A percentile compares a stretch with the other conserved stretches of the same genome.
Evolutionary conservation across 2,888 invertebrate genomes (phyloP).

Genomic region (Polyommatus icarus): DNA sequence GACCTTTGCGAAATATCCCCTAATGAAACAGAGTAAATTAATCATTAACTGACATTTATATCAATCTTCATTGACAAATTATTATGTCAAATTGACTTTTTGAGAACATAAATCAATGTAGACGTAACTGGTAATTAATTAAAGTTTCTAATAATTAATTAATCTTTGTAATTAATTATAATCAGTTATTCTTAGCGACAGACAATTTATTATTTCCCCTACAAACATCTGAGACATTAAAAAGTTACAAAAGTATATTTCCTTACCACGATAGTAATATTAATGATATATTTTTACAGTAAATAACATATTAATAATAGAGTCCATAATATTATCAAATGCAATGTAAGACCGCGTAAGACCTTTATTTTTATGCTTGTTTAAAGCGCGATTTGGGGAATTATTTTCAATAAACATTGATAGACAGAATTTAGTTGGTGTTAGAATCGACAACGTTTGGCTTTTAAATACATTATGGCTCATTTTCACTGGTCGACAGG

Average conservation of each 20-base stretch:
- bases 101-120: not conserved
- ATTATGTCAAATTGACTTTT: not conserved
- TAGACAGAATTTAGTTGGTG: not conserved
- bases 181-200: not conserved
- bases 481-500: no score
- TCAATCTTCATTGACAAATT: slow-evolving; percentile 1
- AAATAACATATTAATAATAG: no score
- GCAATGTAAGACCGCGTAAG: no score
- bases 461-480: not conserved
- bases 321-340: no score
- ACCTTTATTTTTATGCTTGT: no score
- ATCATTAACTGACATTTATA: not conserved
- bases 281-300: no score
- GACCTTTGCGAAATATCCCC: no score
- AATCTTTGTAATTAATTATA: not conserved
- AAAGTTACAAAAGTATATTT: not conserved
- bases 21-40: not conserved
- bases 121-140: not conserved
- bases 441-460: no score
- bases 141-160: slow-evolving; percentile 21
- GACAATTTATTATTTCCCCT: not conserved
- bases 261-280: no score
- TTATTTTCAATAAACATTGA: not conserved
- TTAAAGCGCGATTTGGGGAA: no score
- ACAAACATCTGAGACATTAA: not conserved